phyloP scores from a whole-genome alignment of 2,888 invertebrate species.

The Diplolepis rosae region DNA sequence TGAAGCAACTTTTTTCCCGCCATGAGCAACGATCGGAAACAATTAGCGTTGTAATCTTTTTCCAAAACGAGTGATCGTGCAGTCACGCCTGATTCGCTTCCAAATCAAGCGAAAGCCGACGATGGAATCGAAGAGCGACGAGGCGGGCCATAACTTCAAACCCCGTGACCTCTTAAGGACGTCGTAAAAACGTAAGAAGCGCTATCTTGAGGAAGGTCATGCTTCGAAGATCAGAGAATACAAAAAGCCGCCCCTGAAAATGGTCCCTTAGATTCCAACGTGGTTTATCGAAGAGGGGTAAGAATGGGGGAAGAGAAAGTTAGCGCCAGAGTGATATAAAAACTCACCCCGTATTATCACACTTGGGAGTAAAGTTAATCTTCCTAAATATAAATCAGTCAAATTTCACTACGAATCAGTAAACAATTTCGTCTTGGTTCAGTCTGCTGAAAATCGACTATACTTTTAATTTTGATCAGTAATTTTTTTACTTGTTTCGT shows the following conservation, averaged over 20 bases:
- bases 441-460: too few species aligned
- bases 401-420: too few species aligned
- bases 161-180: constrained; percentile 25
- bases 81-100: constrained; percentile 42
- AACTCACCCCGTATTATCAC: constrained; percentile 6
- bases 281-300: constrained; percentile 51
- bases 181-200: constrained; percentile 24
- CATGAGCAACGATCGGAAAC: constrained; percentile 46
- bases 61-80: constrained; percentile 34
- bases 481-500: too few species aligned
- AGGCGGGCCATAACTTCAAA: background rate
- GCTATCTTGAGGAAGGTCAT: constrained; percentile 60
- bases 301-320: background rate
- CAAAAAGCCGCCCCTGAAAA: constrained; percentile 70
- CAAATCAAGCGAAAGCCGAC: constrained; percentile 6
- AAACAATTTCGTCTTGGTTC: too few species aligned
- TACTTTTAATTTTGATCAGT: too few species aligned
- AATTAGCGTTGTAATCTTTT: constrained; percentile 45
- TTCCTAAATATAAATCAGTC: too few species aligned
- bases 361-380: background rate
- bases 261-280: constrained; percentile 60
- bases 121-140: background rate
- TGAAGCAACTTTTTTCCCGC: constrained; percentile 34
- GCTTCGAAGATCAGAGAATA: constrained; percentile 42
- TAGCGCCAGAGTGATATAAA: constrained; percentile 3